A percentile compares a stretch with the other conserved stretches of the same genome.
Conservation (phyloP, 2,113 vertebrate genomes). For the Pseudonaja textilis region DNA sequence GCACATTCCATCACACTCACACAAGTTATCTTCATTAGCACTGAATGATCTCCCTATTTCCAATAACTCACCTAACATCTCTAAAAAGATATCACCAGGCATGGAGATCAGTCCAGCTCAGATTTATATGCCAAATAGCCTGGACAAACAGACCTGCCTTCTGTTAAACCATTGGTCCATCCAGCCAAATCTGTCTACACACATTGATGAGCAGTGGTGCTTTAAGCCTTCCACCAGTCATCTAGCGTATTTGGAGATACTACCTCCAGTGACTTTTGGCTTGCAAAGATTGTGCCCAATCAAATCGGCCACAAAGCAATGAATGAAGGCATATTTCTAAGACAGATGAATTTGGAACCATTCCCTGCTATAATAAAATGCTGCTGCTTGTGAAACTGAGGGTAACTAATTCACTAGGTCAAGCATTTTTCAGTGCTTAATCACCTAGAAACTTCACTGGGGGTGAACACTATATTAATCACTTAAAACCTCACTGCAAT, state of each 20-base stretch:
- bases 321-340: background rate
- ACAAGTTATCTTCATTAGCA: background rate
- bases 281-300: background rate
- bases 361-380: background rate
- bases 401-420: background rate
- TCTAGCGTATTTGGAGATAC: background rate
- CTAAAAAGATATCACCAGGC: background rate
- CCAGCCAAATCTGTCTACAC: background rate
- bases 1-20: background rate
- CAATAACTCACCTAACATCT: background rate
- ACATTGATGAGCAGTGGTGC: background rate
- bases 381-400: background rate
- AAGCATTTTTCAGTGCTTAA: background rate
- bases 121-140: background rate
- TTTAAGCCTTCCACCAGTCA: background rate
- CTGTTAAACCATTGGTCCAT: background rate
- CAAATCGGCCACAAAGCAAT: background rate
- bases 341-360: background rate
- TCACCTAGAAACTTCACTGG: background rate
- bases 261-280: background rate
- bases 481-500: background rate
- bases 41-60: background rate
- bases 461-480: background rate
- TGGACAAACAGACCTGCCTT: background rate
- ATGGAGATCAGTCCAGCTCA: background rate